A percentile compares a stretch with the other conserved stretches of the same genome.
phyloP scores from a whole-genome alignment of 2,888 invertebrate species.

The Psylliodes chrysocephalus region DNA sequence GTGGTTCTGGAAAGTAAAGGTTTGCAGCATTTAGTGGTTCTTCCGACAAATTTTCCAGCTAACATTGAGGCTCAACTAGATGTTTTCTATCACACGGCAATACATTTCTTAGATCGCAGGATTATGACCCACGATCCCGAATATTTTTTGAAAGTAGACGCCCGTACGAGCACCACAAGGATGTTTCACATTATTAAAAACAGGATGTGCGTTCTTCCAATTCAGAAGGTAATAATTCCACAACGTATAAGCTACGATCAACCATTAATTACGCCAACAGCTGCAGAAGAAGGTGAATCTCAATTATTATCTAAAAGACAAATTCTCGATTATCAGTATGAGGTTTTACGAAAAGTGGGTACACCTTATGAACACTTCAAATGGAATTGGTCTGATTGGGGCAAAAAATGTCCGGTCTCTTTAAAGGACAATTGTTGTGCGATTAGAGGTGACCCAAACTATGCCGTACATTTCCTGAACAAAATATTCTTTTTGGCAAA shows the following conservation, averaged over 20 bases:
- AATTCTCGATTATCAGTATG: slow-evolving; percentile 60
- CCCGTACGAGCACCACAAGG: slow-evolving; percentile 63
- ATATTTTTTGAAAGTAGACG: slow-evolving; percentile 70
- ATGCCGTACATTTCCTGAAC: slow-evolving; percentile 71
- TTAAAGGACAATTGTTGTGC: slow-evolving; percentile 67
- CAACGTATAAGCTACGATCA: slow-evolving; percentile 49
- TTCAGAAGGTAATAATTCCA: slow-evolving; percentile 59
- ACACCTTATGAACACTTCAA: slow-evolving; percentile 58
- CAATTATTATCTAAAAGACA: no score
- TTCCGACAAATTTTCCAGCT: slow-evolving; percentile 64
- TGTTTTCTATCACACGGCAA: slow-evolving; percentile 64
- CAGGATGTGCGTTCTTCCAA: slow-evolving; percentile 61
- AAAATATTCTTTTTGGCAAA: slow-evolving; percentile 71
- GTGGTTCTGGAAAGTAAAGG: slow-evolving; percentile 43
- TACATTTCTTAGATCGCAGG: slow-evolving; percentile 66
- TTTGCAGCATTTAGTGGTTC: slow-evolving; percentile 65
- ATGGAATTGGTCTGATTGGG: slow-evolving; percentile 70
- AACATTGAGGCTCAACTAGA: slow-evolving; percentile 66
- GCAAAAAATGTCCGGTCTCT: slow-evolving; percentile 71
- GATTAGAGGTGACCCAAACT: slow-evolving; percentile 66
- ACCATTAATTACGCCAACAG: neutral
- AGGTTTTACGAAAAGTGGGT: slow-evolving; percentile 52
- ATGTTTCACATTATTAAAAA: slow-evolving; percentile 67
- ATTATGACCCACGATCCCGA: slow-evolving; percentile 68
- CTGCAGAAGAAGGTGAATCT: slow-evolving; percentile 41